phyloP scores from a whole-genome alignment of 2,797 vertebrate genomes.

The Anguilla pacifica region DNA sequence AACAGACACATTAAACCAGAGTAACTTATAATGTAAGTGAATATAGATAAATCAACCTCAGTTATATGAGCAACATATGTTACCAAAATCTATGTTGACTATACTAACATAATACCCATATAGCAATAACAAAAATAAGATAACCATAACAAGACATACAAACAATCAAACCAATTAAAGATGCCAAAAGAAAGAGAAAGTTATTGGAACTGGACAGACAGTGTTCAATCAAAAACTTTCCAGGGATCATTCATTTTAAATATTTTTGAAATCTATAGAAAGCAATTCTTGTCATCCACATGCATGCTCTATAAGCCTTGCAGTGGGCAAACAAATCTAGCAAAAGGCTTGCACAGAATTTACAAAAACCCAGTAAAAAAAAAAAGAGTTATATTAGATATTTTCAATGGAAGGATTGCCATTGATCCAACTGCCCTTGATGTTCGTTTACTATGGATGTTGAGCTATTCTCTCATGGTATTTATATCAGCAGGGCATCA shows the following conservation, averaged over 20 bases:
- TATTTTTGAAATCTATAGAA: neutral
- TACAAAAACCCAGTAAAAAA: neutral
- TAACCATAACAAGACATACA: no score
- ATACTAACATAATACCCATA: no score
- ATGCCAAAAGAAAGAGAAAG: no score
- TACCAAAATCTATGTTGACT: no score
- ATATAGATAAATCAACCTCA: no score
- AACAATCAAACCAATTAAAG: no score
- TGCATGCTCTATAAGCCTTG: neutral
- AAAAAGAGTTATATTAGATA: no score
- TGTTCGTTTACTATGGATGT: neutral
- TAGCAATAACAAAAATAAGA: no score
- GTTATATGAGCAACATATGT: no score
- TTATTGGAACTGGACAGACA: no score
- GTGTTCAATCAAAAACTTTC: neutral
- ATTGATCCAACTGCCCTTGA: neutral
- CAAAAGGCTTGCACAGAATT: neutral
- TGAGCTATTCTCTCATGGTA: neutral
- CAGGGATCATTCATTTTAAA: neutral
- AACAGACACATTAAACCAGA: no score
- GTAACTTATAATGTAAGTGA: no score
- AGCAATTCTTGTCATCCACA: neutral
- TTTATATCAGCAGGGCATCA: conserved; percentile 12
- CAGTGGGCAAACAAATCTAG: neutral
- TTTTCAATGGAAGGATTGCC: neutral